Evolutionary conservation across 2,113 vertebrate species (phyloP), one percentile per base, ranked within the genome.

Genomic region (Periophthalmus modestus): DNA sequence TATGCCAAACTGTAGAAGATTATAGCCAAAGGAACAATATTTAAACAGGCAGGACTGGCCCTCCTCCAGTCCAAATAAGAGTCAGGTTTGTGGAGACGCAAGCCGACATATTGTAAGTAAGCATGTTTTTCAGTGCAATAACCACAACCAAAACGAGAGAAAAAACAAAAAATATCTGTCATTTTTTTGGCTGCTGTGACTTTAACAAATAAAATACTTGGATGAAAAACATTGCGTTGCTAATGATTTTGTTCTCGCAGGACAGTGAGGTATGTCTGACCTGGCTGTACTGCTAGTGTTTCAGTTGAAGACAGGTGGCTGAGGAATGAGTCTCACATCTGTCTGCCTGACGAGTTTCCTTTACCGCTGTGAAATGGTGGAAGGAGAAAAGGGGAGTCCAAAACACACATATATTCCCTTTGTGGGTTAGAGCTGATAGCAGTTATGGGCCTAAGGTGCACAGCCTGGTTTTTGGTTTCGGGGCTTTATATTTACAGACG

Each of bases 261-360:
- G n/a, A 55, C n/a, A 21, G 10, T 9, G 52, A n/a, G 6, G 15
- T 15, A 52, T 52, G 48, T 2, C 19, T n/a, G 36, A 43, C 39
- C 39, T 68, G 72, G 62, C 62, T 76, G 14, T 74, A 71, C 77
- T 78, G 33, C 55, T 71, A 0, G 7, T 87, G 82, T 87, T 87
- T 78, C 72, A 83, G 73, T 85, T 88, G 88, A 81, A 85, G 81
- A 79, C 84, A 83, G 73, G 84, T 83, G 85, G 85, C 66, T 85
- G 75, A 85, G 72, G 54, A 84, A 88, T 82, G 78, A 75, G 74
- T 80, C 76, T 80, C 69, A 58, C 69, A 28, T 78, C 66, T 54
- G 34, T 69, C 73, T 63, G 4, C 48, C 50, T 66, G 72, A 84
- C 84, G 78, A 79, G 80, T 86, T 89, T 85, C 83, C 74, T 81